Evolutionary conservation across 2,113 vertebrate genomes (phyloP), one percentile per base, ranked within the genome.

Genomic region (Takifugu flavidus): DNA sequence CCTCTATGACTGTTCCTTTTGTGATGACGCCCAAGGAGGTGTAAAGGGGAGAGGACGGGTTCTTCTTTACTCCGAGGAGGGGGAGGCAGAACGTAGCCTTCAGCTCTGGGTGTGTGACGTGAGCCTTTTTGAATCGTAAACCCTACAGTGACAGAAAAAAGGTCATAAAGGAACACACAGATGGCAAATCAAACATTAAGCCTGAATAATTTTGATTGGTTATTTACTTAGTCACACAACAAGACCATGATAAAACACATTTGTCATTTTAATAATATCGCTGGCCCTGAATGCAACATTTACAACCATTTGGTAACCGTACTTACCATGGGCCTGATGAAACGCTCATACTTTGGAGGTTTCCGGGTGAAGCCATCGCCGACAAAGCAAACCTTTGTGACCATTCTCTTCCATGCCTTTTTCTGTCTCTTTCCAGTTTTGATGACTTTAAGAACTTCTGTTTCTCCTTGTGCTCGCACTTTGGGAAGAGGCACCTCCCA

Each of bases 341-440:
- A 99, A 74, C 96, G 92, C 78, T 99, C 96, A 0, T 99, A 99
- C 81, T 99, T 98, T 27, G 96, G 97, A 53, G 96, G 96, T 85
- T 99, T 99, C 74, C 96, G 90, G 5, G 97, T 99, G 85, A 99
- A 99, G 26, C 96, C 94, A 25, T 99, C 97, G 42, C 97, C 97
- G 13, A 98, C 96, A 74, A 98, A 99, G 72, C 95, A 97, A 34
- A 99, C 95, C 93, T 99, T 99, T 29, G 97, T 98, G 79, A 99
- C 97, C 95, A 98, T 97, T 76, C 97, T 94, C 87, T 99, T 99
- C 97, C 97, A 99, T 12, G 95, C 95, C 79, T 98, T 98, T 91
- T 98, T 98, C 76, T 95, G 96, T 62, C 96, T 93, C 82, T 99
- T 99, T 78, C 97, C 96, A 2, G 96, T 98, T 65, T 89, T 92